These are phyloP conservation scores for Sitophilus oryzae DNA, from an alignment of 1,140 invertebrate species.

Conservation along the genomic window DNA sequence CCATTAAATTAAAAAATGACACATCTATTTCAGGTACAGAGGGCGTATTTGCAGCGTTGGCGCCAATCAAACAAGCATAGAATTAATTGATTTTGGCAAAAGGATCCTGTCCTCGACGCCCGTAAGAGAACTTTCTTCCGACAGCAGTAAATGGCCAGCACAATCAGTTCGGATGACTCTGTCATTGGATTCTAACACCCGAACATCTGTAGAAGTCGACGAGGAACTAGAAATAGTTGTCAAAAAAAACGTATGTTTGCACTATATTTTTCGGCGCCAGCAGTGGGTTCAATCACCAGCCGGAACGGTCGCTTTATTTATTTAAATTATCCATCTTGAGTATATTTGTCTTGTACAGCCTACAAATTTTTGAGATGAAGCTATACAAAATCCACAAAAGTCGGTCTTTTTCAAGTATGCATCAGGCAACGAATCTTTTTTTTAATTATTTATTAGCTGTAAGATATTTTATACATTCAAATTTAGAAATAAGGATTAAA, in stretches of 20 bases:
- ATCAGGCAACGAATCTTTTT: too few relatives aligned
- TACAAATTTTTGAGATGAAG: too few relatives aligned
- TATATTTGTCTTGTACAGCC: too few relatives aligned
- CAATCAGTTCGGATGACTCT: constrained; percentile 1
- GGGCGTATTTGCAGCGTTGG: background rate
- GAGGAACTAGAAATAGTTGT: constrained; percentile 4
- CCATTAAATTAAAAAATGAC: too few relatives aligned
- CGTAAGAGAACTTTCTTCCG: background rate
- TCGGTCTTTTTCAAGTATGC: too few relatives aligned
- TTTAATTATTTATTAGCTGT: too few relatives aligned
- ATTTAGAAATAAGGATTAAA: too few relatives aligned
- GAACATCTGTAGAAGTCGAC: background rate
- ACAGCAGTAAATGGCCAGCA: background rate
- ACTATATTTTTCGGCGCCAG: background rate
- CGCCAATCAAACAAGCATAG: background rate
- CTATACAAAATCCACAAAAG: too few relatives aligned
- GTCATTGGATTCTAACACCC: background rate
- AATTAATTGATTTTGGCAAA: background rate
- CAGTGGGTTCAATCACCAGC: too few relatives aligned
- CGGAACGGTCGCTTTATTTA: too few relatives aligned
- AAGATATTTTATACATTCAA: too few relatives aligned
- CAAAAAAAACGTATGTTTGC: constrained; percentile 10
- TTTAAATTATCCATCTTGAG: background rate
- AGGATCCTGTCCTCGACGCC: background rate
- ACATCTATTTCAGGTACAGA: too few relatives aligned